Evolutionary conservation across 2,113 vertebrate species (phyloP).

Genomic region (Tachysurus vachellii): DNA sequence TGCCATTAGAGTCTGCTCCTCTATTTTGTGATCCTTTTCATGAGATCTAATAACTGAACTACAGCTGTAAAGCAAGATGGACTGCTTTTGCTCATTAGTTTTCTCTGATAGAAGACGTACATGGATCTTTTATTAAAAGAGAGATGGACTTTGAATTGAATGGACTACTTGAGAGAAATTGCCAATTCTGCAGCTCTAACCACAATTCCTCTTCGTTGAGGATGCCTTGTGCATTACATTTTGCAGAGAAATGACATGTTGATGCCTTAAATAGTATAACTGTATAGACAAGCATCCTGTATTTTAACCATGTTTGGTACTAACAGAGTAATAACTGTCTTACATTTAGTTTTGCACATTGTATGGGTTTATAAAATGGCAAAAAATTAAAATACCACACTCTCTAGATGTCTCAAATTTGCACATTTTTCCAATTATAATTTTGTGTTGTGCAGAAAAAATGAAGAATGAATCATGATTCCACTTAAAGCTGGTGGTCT

Average conservation of each 20-base stretch:
- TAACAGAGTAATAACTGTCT: constrained; percentile 63
- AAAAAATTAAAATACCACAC: constrained; percentile 35
- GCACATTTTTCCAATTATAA: constrained; percentile 6
- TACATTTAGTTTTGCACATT: constrained; percentile 66
- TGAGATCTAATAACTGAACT: constrained; percentile 22
- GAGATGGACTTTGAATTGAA: neutral
- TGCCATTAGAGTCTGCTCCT: neutral
- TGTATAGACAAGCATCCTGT: constrained; percentile 42
- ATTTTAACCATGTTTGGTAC: constrained; percentile 58
- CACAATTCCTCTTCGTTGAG: constrained; percentile 42
- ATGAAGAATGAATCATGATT: neutral
- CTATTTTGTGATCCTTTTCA: neutral
- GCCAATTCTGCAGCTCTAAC: constrained; percentile 41
- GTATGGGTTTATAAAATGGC: constrained; percentile 53
- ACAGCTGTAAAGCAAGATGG: constrained; percentile 6
- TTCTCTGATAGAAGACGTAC: constrained; percentile 15
- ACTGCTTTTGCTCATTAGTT: constrained; percentile 4
- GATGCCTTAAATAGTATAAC: constrained; percentile 55
- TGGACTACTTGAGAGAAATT: constrained; percentile 35
- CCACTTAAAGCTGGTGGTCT: neutral
- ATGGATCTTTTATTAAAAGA: constrained; percentile 26
- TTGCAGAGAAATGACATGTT: constrained; percentile 52
- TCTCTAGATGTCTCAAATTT: constrained; percentile 1
- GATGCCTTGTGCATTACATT: constrained; percentile 46
- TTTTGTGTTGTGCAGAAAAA: neutral